Evolutionary conservation across 2,888 invertebrate species (phyloP), one percentile per base, ranked within the genome.

Genomic region (Morpho helenor): DNA sequence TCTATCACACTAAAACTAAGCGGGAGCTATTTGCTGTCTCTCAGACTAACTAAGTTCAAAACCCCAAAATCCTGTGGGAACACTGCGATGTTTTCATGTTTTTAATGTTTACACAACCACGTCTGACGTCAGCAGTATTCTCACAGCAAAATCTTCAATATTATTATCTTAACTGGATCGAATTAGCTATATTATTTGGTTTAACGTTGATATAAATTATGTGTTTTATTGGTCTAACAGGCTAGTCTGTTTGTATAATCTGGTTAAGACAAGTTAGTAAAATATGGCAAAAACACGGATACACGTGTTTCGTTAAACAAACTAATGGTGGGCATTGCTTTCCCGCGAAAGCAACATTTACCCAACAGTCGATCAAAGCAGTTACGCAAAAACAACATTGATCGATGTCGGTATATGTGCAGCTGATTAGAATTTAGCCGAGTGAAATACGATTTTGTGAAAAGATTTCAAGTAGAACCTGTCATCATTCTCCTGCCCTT

Each of bases 181-280:
- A 10, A 16, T 41, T 50, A 41, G 41, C 2, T 16, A 16, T 7
- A 41, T 50, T 41, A 10, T 41, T 41, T 7, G 40, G 41, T 39
- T 39, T n/a, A 49, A 40, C 41, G 49, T 50, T 10, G 49, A 16
- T 40, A 41, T 50, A 50, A 50, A 50, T 50, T 41, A 41, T 41
- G 41, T 40, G 41, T 50, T 50, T 50, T 50, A 50, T 41, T 41
- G 16, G 16, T 16, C 49, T 16, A 50, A 50, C 49, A 7, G 41
- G 41, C 10, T 16, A 16, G 9, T 40, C n/a, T 40, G 49, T 41
- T 50, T 40, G 16, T 50, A 8, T 41, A 39, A 50, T 41, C 49
- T 41, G 41, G 4, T 50, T 50, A 50, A 41, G 49, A 50, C 41
- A 50, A 23, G 31, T 23, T 8, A 23, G 8, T 47, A 16, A 50